Evolutionary conservation across 2,797 vertebrate species (phyloP), one percentile per base, ranked within the genome.

Genomic region (Protosalanx chinensis): DNA sequence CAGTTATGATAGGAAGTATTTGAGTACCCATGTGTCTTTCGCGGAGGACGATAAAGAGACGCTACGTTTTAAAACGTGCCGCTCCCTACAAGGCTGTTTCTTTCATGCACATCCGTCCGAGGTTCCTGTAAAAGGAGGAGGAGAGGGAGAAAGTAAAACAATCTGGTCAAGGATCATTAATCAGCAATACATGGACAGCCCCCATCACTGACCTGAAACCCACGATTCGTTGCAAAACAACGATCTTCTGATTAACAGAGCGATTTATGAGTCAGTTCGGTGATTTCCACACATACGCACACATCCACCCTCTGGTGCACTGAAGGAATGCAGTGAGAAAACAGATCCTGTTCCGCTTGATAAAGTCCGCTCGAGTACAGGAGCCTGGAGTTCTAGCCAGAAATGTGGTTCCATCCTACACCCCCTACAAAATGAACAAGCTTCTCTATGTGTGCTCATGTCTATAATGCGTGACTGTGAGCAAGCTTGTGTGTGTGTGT

Each of bases 51-150:
- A 81, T 75, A 66, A 81, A 83, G 76, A 79, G 73, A 83, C 67
- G 86, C 86, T 88, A 90, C 89, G 80, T 87, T 86, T 88, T 53
- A 51, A 88, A 46, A 1, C 90, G 89, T 87, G 90, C 88, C 89
- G 88, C 87, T 89, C 83, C 76, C 74, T n/a, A 67, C 68, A 61
- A 78, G 76, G 78, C 76, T 74, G 87, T 79, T 56, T n/a, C 51
- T n/a, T 56, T 56, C 12, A 86, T 88, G 84, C 86, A 86, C 88
- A 91, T 63, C 59, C 30, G 79, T 86, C 86, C 82, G 83, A 85
- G 79, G 77, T 71, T 86, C 82, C 72, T 73, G 82, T 51, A 27
- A 27, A 61, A 75, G 79, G 76, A 72, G 78, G 13, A 73, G 75
- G 33, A 63, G 16, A 59, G n/a, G 60, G 73, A 68, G 29, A 13